Base-by-base conservation (phyloP, 2,888 invertebrate genomes). In the Coenonympha glycerion region DNA sequence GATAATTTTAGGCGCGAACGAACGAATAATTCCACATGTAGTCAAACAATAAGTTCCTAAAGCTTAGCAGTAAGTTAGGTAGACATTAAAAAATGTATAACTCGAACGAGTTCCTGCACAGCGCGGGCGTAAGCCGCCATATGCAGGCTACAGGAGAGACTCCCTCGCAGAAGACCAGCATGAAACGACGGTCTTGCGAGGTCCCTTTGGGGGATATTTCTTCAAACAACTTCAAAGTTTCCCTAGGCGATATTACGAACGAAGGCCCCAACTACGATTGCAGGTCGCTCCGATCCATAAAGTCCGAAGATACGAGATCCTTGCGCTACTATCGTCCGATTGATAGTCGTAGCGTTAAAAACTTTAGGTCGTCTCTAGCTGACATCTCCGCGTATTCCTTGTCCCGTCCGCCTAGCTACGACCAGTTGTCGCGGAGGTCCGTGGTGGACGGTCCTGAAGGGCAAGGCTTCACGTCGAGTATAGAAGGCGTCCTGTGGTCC, bases 401-500 rank as follows among this genome's bases (percentile, higher is more conserved):
- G 0, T 81, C 87, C 0, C 66, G 86, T 21, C 87, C 81, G 9
- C 86, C 87, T 0, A 86, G 86, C 33, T 87, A 86, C 50, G 87
- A 87, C 31, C 86, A 85, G 68, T 54, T 87, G 53, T 88, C 87
- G 3, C 63, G 88, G 4, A 69, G 88, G 60, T 88, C 88, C 5
- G 58, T 84, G 19, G 76, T 83, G 1, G 87, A 86, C 26, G 83
- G 79, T 3, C 69, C 72, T 0, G 83, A 83, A 0, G 70, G 62
- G 3, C 77, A 73, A 36, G 79, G 76, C 3, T 74, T 84, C 45
- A 87, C 86, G n/a, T 88, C 88, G 11, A 88, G 88, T 55, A 88
- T 88, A 24, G 88, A 88, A 60, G 88, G 88, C 0, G 88, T 88
- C 16, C 73, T 88, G 60, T 88, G 88, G 88, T 87, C 87, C 1